These are phyloP conservation scores for Branchinecta sandiegonensis DNA, from an alignment of 2,888 invertebrate species.

Conservation along the genomic window DNA sequence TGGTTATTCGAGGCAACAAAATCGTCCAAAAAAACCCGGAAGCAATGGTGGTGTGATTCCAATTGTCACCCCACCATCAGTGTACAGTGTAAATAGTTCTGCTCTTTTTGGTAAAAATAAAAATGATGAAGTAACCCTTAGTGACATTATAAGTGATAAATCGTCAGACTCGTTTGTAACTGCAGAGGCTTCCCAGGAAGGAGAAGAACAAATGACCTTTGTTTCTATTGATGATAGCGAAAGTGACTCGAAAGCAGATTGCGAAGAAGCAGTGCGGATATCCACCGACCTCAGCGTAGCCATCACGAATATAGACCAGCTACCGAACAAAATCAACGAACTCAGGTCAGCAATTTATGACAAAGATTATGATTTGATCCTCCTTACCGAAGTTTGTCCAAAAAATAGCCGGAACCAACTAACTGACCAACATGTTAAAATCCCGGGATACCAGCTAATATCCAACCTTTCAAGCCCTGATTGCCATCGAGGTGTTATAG, in stretches of 20 bases:
- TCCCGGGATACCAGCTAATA: slow-evolving; percentile 4
- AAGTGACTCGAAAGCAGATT: not conserved
- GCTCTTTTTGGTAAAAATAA: slow-evolving; percentile 12
- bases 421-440: slow-evolving; percentile 9
- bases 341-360: slow-evolving; percentile 7
- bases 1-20: slow-evolving; percentile 12
- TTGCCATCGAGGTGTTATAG: not conserved
- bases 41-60: slow-evolving; percentile 12
- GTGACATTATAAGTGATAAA: too few relatives aligned
- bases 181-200: too few relatives aligned
- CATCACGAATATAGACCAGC: slow-evolving; percentile 12
- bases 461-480: slow-evolving; percentile 7
- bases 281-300: slow-evolving; percentile 1
- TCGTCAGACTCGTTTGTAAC: too few relatives aligned
- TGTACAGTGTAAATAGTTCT: not conserved
- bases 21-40: slow-evolving; percentile 5
- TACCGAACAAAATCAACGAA: not conserved
- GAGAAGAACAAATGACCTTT: too few relatives aligned
- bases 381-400: too few relatives aligned
- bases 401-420: too few relatives aligned
- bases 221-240: too few relatives aligned
- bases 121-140: slow-evolving; percentile 1
- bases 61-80: slow-evolving; percentile 15
- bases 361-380: slow-evolving; percentile 14
- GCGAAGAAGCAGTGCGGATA: slow-evolving; percentile 3